These are phyloP conservation scores for Aleiodes alternator DNA, from an alignment of 2,888 invertebrate species.

Conservation along the genomic window DNA sequence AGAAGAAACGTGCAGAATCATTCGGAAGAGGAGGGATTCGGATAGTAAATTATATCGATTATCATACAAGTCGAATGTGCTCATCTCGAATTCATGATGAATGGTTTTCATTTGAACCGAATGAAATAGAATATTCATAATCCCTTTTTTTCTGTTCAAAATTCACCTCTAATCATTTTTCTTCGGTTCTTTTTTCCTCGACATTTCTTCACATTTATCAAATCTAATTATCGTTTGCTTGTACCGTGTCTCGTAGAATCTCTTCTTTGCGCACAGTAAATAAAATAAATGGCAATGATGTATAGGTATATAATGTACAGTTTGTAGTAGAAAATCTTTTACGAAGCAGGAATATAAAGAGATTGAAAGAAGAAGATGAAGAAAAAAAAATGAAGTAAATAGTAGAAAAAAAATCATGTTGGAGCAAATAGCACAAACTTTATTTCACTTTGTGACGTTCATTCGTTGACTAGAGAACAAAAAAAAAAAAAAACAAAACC, in stretches of 20 bases:
- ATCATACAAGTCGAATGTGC: slow-evolving; percentile 47
- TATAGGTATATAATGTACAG: slow-evolving; percentile 24
- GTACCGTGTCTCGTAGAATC: slow-evolving; percentile 23
- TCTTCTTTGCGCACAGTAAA: slow-evolving; percentile 3
- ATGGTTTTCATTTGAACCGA: slow-evolving; percentile 44
- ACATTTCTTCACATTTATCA: slow-evolving; percentile 1
- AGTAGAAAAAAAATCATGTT: slow-evolving; percentile 1
- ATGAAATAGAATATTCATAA: neutral
- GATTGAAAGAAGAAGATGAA: neutral
- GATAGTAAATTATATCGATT: slow-evolving; percentile 58
- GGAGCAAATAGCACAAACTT: slow-evolving; percentile 43
- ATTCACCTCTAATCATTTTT: neutral
- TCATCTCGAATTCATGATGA: slow-evolving; percentile 48
- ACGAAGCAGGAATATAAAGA: slow-evolving; percentile 14
- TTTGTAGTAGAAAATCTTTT: slow-evolving; percentile 16
- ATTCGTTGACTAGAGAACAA: slow-evolving; percentile 3
- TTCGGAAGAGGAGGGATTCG: neutral
- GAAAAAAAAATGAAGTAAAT: neutral
- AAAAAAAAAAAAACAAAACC: neutral
- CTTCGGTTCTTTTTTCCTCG: neutral
- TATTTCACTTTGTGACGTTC: slow-evolving; percentile 33
- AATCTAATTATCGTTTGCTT: slow-evolving; percentile 38
- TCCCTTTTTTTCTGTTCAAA: slow-evolving; percentile 2
- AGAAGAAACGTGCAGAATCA: neutral
- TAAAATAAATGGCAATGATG: slow-evolving; percentile 23